Evolutionary conservation across 1,140 invertebrate genomes (phyloP).

Genomic region (Philotrypesis tridentata): DNA sequence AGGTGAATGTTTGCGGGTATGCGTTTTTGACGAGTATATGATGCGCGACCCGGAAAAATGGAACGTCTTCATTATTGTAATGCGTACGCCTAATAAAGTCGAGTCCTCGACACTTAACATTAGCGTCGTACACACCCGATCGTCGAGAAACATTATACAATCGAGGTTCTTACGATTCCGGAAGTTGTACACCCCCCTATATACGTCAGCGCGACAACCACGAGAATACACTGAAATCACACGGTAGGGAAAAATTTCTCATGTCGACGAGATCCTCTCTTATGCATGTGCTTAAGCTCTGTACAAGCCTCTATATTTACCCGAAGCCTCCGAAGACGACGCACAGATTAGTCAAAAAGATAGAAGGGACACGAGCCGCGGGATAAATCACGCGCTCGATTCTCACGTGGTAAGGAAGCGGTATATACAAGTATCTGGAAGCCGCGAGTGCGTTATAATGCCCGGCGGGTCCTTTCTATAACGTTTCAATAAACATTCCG

Average conservation of each 20-base stretch:
- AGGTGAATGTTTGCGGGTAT: too few species aligned
- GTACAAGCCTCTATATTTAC: conserved; percentile 11
- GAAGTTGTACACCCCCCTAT: too few species aligned
- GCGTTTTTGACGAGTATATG: too few species aligned
- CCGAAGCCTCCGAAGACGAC: neutral
- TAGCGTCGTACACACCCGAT: too few species aligned
- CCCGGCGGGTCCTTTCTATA: neutral
- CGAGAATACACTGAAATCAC: conserved; percentile 12
- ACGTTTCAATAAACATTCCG: conserved; percentile 37
- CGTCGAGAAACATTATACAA: too few species aligned
- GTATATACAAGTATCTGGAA: neutral
- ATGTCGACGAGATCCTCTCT: neutral
- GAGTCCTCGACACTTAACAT: too few species aligned
- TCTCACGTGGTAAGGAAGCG: too few species aligned
- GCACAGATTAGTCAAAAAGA: conserved; percentile 40
- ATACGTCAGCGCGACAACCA: neutral
- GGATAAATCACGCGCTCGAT: conserved; percentile 9
- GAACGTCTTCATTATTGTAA: too few species aligned
- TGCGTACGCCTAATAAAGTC: too few species aligned
- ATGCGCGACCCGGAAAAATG: too few species aligned
- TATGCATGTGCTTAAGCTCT: too few species aligned
- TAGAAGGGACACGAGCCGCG: neutral
- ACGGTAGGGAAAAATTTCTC: conserved; percentile 9
- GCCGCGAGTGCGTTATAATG: neutral
- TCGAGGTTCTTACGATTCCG: too few species aligned